Evolutionary conservation across 2,113 vertebrate species (phyloP).

Genomic region (Lampris megalopsis): DNA sequence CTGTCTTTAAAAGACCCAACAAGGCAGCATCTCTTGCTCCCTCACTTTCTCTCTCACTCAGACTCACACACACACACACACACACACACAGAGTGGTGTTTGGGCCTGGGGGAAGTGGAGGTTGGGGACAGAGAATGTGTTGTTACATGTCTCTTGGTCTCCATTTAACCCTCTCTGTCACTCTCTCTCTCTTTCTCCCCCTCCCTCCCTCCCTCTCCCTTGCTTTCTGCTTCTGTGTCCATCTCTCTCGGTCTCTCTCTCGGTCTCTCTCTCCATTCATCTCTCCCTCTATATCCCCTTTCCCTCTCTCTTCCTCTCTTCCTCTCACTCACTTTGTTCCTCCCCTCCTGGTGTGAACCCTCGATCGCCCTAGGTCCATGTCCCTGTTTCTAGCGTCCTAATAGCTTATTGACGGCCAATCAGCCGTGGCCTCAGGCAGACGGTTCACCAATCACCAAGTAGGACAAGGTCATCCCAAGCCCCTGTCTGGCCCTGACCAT

Average conservation of each 20-base stretch:
- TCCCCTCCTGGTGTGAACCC: constrained; percentile 17
- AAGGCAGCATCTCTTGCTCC: no score
- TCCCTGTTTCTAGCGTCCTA: constrained; percentile 60
- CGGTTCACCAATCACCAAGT: constrained; percentile 69
- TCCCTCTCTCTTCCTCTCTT: constrained; percentile 15
- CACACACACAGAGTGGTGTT: no score
- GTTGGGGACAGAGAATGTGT: no score
- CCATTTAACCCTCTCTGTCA: constrained; percentile 17
- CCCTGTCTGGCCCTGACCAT: constrained; percentile 3
- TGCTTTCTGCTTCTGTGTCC: no score
- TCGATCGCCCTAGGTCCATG: neutral
- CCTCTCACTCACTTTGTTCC: constrained; percentile 4
- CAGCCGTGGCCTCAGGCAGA: constrained; percentile 68
- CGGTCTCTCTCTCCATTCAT: no score
- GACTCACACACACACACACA: no score
- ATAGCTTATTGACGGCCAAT: constrained; percentile 84
- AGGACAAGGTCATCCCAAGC: constrained; percentile 81
- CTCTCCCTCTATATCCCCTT: constrained; percentile 8
- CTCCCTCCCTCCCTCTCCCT: no score
- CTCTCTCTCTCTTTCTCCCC: no score
- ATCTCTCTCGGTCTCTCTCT: no score
- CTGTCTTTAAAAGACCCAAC: constrained; percentile 65
- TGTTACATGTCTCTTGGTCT: no score
- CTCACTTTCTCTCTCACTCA: no score
- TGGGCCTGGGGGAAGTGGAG: no score